These are phyloP conservation scores for Cephus pulcher DNA, from an alignment of 2,888 invertebrate genomes.

Conservation along the genomic window DNA sequence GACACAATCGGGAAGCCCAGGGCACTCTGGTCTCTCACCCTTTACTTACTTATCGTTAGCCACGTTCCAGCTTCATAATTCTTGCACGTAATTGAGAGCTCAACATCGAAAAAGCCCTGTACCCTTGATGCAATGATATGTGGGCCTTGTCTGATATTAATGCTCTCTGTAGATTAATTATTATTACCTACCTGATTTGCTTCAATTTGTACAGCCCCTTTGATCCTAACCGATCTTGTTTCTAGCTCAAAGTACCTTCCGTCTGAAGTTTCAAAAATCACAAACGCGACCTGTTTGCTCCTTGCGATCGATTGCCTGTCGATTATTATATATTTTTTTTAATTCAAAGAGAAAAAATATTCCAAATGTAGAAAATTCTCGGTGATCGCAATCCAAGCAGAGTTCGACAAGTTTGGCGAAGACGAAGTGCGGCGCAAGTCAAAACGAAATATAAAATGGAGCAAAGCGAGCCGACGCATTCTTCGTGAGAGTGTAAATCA, in stretches of 20 bases:
- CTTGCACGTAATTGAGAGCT: conserved; percentile 63
- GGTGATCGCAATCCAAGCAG: not conserved
- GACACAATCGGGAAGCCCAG: conserved; percentile 53
- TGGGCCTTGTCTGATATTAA: conserved; percentile 53
- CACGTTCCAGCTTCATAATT: conserved; percentile 46
- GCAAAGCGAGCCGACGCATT: conserved; percentile 34
- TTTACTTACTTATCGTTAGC: conserved; percentile 21
- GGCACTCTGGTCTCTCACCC: conserved; percentile 39
- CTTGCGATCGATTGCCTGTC: not conserved
- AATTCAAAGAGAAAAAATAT: not conserved
- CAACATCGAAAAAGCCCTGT: conserved; percentile 47
- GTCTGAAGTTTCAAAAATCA: conserved; percentile 2
- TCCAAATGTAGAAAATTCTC: not conserved
- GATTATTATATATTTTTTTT: not conserved
- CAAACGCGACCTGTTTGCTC: not conserved
- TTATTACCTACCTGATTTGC: conserved; percentile 62
- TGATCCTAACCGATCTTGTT: conserved; percentile 60
- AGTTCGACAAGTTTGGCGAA: not conserved
- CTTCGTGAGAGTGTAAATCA: conserved; percentile 56
- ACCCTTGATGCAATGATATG: conserved; percentile 38
- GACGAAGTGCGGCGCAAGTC: conserved; percentile 25
- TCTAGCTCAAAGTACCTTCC: conserved; percentile 25
- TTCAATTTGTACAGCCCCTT: conserved; percentile 60
- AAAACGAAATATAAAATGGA: conserved; percentile 24
- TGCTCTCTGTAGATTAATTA: conserved; percentile 61